Evolutionary conservation across 2,113 vertebrate genomes (phyloP).

Genomic region (Pedetes capensis): DNA sequence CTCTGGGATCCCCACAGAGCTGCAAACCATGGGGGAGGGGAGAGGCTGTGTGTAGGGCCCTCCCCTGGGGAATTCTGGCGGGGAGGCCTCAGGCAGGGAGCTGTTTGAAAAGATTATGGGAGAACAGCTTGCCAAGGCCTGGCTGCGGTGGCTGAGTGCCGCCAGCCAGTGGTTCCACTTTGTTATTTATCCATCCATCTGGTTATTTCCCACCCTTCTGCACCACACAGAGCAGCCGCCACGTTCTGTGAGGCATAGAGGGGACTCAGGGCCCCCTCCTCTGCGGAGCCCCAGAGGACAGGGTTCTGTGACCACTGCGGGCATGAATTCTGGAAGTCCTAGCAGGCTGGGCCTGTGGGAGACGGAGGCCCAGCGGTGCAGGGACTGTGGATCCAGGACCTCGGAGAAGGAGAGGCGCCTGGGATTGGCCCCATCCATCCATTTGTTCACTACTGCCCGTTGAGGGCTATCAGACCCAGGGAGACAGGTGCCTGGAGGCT

Average conservation of each 20-base stretch:
- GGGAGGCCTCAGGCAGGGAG: background rate
- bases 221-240: background rate
- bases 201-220: background rate
- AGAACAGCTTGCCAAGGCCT: background rate
- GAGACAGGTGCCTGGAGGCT: background rate
- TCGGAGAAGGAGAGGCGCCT: background rate
- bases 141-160: background rate
- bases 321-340: background rate
- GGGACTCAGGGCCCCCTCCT: background rate
- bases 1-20: background rate
- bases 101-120: conserved; percentile 6
- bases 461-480: no score
- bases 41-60: background rate
- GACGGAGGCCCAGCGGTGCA: accelerated
- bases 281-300: background rate
- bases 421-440: background rate
- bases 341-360: background rate
- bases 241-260: background rate
- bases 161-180: background rate
- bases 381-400: background rate
- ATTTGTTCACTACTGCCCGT: accelerated
- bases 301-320: background rate
- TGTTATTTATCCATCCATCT: accelerated
- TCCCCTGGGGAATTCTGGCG: no score
- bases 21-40: background rate